Conservation (phyloP, 2,113 vertebrate species). For the Halichoerus grypus region DNA sequence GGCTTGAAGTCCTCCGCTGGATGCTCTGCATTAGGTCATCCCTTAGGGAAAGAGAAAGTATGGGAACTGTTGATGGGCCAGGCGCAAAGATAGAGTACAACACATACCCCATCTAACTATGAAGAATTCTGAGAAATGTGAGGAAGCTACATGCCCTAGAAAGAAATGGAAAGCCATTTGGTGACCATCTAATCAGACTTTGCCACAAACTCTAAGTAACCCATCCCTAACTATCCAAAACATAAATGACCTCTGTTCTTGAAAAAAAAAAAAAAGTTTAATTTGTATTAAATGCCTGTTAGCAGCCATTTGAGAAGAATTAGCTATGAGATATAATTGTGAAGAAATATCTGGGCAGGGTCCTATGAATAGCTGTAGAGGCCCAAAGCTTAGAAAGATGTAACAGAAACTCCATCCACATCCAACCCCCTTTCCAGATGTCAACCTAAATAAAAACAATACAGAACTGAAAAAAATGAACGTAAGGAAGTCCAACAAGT, state of each 20-base stretch:
- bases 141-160: not conserved
- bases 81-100: not conserved
- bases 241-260: not conserved
- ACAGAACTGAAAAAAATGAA: not conserved
- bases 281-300: not conserved
- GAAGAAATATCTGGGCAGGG: not conserved
- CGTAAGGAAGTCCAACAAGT: not conserved
- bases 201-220: not conserved
- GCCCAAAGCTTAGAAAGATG: not conserved
- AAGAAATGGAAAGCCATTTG: not conserved
- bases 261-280: not conserved
- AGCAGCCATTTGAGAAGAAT: constrained; percentile 14
- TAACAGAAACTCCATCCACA: not conserved
- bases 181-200: not conserved
- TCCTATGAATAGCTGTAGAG: not conserved
- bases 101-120: not conserved
- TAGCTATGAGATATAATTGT: not conserved
- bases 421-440: not conserved
- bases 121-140: constrained; percentile 4
- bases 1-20: not conserved
- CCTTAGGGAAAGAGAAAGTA: not conserved
- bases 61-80: not conserved
- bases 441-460: not conserved
- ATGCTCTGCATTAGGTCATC: not conserved
- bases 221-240: not conserved